Percentiles rank a stretch among this genome's conserved stretches.
phyloP scores from a whole-genome alignment of 2,113 vertebrate genomes.

The Protobothrops mucrosquamatus region DNA sequence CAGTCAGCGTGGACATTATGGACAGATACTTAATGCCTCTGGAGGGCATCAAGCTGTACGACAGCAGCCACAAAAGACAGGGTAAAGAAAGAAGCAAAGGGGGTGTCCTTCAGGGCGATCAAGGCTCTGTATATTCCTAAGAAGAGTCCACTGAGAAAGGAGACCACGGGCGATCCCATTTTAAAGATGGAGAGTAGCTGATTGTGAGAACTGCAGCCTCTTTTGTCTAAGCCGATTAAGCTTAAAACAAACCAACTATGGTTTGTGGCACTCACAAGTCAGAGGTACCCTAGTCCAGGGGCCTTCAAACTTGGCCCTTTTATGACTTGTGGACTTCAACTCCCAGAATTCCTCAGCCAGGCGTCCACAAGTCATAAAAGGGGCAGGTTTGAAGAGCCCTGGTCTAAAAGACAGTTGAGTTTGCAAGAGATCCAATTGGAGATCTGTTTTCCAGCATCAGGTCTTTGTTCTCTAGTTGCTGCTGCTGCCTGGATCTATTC shows the following conservation, averaged over 20 bases:
- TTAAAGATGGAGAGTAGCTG: neutral
- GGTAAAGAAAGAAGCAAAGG: neutral
- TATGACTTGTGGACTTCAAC: too few species aligned
- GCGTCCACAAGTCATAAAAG: too few species aligned
- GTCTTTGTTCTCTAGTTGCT: constrained; percentile 42
- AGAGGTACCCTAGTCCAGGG: too few species aligned
- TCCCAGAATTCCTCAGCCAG: too few species aligned
- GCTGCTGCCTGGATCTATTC: neutral
- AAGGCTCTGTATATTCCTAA: neutral
- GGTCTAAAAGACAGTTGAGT: constrained; percentile 61
- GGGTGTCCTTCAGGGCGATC: neutral
- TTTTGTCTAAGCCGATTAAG: constrained; percentile 28
- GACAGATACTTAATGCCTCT: too few species aligned
- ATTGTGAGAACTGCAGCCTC: constrained; percentile 67
- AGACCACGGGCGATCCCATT: neutral
- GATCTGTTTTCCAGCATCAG: neutral
- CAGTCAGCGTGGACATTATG: neutral
- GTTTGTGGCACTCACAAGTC: too few species aligned
- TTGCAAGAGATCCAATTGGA: neutral
- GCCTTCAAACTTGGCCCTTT: too few species aligned
- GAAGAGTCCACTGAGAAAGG: neutral
- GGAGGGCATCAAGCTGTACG: too few species aligned
- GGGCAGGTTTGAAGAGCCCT: too few species aligned
- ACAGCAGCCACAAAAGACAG: neutral
- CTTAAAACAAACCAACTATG: too few species aligned